These are phyloP conservation scores for Polydrusus cervinus DNA, from an alignment of 2,888 invertebrate genomes.

Conservation along the genomic window DNA sequence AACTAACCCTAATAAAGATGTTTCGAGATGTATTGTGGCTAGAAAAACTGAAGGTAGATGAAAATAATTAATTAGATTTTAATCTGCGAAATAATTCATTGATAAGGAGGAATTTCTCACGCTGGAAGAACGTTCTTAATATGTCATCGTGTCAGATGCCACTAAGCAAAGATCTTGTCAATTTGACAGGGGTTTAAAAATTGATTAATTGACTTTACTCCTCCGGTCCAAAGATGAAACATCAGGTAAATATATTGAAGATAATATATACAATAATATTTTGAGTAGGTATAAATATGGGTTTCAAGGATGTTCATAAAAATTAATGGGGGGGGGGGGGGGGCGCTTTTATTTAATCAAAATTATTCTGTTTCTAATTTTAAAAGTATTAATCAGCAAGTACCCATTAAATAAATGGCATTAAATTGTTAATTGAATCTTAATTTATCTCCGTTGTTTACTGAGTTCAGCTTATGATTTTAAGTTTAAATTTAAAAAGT, in stretches of 20 bases:
- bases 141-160: conserved; percentile 24
- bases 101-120: conserved; percentile 34
- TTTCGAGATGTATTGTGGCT: conserved; percentile 12
- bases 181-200: conserved; percentile 31
- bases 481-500: too few species aligned
- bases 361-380: too few species aligned
- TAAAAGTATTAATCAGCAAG: too few species aligned
- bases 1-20: conserved; percentile 20
- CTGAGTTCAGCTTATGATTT: too few species aligned
- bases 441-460: too few species aligned
- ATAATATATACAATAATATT: background rate
- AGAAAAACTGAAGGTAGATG: conserved; percentile 12
- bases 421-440: too few species aligned
- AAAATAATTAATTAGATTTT: conserved; percentile 34
- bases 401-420: too few species aligned
- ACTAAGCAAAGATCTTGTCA: conserved; percentile 30
- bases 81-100: conserved; percentile 30
- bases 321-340: too few species aligned
- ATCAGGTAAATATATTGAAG: conserved; percentile 5
- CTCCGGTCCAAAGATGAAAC: background rate
- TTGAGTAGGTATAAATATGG: background rate
- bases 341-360: too few species aligned
- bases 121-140: conserved; percentile 34
- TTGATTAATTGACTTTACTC: conserved; percentile 19
- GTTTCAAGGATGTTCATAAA: too few species aligned